Evolutionary conservation across 2,113 vertebrate species (phyloP).

Genomic region (Lamprologus callipterus): DNA sequence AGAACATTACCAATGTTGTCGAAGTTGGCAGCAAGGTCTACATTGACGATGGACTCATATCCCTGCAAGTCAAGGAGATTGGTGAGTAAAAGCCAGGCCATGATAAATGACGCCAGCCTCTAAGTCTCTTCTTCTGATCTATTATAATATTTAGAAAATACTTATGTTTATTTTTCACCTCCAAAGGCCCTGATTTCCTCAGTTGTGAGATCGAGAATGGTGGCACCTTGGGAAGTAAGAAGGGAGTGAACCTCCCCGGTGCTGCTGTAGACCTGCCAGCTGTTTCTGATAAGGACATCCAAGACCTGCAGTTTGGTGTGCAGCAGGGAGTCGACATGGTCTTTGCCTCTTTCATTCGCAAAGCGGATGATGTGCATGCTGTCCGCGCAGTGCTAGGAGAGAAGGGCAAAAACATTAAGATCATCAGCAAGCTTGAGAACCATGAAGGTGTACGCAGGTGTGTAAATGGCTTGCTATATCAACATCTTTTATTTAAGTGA

Average conservation of each 20-base stretch:
- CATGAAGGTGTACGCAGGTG: slow-evolving; percentile 96
- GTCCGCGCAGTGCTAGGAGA: slow-evolving; percentile 93
- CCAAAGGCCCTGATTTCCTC: slow-evolving; percentile 78
- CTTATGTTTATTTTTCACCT: neutral
- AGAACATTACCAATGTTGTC: slow-evolving; percentile 90
- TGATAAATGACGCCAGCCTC: neutral
- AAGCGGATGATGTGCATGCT: slow-evolving; percentile 85
- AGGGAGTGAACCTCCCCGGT: slow-evolving; percentile 93
- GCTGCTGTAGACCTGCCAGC: slow-evolving; percentile 93
- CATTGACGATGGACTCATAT: slow-evolving; percentile 93
- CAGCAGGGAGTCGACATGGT: slow-evolving; percentile 94
- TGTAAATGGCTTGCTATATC: neutral
- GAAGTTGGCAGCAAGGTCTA: slow-evolving; percentile 90
- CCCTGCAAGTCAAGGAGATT: slow-evolving; percentile 85
- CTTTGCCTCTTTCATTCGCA: slow-evolving; percentile 97
- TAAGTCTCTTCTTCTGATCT: neutral
- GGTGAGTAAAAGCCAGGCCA: slow-evolving; percentile 66
- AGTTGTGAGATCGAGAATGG: slow-evolving; percentile 89
- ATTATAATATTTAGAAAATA: neutral
- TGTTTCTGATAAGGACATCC: slow-evolving; percentile 87
- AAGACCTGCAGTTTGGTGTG: slow-evolving; percentile 89
- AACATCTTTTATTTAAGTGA: neutral
- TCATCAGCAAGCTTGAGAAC: slow-evolving; percentile 99
- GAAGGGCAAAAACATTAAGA: slow-evolving; percentile 96
- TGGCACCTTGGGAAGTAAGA: slow-evolving; percentile 90